Percentiles rank a stretch among this genome's conserved stretches.
Evolutionary conservation across 92 coral and sea anemone species (phyloP).

Genomic region (Umimayanthus kanabou): DNA sequence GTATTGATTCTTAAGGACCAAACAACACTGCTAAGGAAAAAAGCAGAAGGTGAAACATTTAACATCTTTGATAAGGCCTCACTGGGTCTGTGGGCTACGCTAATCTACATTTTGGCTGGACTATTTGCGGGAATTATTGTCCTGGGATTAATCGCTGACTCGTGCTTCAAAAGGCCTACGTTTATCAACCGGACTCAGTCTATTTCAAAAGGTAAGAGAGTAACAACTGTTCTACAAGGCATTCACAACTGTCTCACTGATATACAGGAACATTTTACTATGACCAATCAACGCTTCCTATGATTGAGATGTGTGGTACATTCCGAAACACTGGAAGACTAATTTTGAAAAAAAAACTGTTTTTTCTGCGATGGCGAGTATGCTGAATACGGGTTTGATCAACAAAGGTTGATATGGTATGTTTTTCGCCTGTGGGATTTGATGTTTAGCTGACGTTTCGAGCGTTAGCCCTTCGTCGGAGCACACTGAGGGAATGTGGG

Average conservation of each 20-base stretch:
- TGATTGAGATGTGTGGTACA: no score
- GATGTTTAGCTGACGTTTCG: no score
- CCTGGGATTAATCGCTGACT: background rate
- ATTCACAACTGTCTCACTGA: background rate
- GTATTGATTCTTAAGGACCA: background rate
- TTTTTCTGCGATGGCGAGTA: no score
- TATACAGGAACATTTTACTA: background rate
- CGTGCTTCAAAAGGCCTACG: background rate
- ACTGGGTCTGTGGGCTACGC: background rate
- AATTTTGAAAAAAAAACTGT: no score
- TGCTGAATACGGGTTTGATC: no score
- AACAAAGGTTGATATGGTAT: no score
- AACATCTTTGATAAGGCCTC: background rate
- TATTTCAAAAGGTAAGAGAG: background rate
- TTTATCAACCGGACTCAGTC: background rate
- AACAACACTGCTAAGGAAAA: background rate
- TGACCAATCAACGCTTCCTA: no score
- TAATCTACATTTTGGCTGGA: background rate
- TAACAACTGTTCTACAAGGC: background rate
- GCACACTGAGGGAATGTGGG: no score
- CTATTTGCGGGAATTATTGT: background rate
- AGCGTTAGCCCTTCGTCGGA: no score
- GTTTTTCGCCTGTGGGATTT: no score
- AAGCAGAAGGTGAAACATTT: background rate
- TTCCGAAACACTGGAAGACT: no score